Conservation (phyloP, 1,140 invertebrate species). For the Drosophila teissieri region DNA sequence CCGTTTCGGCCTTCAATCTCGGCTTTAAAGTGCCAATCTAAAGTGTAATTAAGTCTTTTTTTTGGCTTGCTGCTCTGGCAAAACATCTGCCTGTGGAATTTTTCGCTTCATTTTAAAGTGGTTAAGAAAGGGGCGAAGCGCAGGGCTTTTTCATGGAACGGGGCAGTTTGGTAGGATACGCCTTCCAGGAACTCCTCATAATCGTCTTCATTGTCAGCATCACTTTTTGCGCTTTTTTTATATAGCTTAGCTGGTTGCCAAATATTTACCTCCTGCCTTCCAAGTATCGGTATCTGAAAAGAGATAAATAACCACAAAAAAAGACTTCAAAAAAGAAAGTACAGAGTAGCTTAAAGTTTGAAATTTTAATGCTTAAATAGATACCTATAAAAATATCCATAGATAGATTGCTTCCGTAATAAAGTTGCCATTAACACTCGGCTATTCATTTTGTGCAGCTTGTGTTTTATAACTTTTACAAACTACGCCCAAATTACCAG, state of each 20-base stretch:
- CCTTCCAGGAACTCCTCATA: slow-evolving; percentile 53
- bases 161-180: slow-evolving; percentile 28
- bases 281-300: slow-evolving; percentile 17
- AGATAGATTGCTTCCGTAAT: no score
- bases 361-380: no score
- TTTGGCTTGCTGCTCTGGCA: slow-evolving; percentile 23
- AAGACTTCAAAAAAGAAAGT: no score
- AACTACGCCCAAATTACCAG: slow-evolving; percentile 8
- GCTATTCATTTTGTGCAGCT: no score
- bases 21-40: slow-evolving; percentile 60
- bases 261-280: slow-evolving; percentile 42
- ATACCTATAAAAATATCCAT: no score
- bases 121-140: slow-evolving; percentile 2
- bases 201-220: slow-evolving; percentile 23
- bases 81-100: slow-evolving; percentile 70
- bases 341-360: no score
- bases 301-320: slow-evolving; percentile 10
- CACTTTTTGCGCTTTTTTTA: slow-evolving; percentile 4
- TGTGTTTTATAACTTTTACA: slow-evolving; percentile 1
- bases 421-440: no score
- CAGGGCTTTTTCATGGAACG: neutral
- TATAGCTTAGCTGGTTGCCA: slow-evolving; percentile 27
- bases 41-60: slow-evolving; percentile 76
- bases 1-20: slow-evolving; percentile 75
- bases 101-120: slow-evolving; percentile 51